A percentile compares a stretch with the other conserved stretches of the same genome.
These are phyloP conservation scores for Drosophila pectinifera DNA, from an alignment of 1,140 invertebrate species.

Conservation along the genomic window DNA sequence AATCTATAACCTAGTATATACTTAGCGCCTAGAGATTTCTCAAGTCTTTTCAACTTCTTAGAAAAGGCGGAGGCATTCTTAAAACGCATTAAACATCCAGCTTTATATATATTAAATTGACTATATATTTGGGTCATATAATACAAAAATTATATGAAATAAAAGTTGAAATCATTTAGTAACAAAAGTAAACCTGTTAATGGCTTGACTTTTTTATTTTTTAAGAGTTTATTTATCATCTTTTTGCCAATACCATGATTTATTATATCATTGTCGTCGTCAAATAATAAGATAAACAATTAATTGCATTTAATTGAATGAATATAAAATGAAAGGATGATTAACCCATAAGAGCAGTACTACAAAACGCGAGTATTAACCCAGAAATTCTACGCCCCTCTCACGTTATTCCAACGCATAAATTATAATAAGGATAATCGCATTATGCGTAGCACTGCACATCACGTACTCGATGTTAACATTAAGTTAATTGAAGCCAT, in stretches of 20 bases:
- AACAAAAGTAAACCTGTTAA: no score
- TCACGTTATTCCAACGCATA: slow-evolving; percentile 6
- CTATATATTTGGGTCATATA: no score
- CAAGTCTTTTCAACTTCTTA: neutral
- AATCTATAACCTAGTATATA: neutral
- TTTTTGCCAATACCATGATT: no score
- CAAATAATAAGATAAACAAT: neutral
- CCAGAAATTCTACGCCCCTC: neutral
- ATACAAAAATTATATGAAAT: no score
- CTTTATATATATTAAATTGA: no score
- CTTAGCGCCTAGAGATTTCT: neutral
- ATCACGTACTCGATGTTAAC: slow-evolving; percentile 39
- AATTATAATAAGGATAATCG: slow-evolving; percentile 38
- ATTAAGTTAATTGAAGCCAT: slow-evolving; percentile 39
- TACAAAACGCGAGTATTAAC: neutral
- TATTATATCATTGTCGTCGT: no score
- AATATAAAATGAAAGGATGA: neutral
- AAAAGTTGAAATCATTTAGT: no score
- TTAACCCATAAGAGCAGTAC: slow-evolving; percentile 1
- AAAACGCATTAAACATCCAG: no score
- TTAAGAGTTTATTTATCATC: neutral
- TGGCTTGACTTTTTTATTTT: neutral
- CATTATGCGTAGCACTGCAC: slow-evolving; percentile 28
- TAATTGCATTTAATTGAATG: slow-evolving; percentile 24
- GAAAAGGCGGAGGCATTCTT: no score